Conservation (phyloP, 2,113 vertebrate genomes). For the Cryptomyrus ogoouensis region DNA sequence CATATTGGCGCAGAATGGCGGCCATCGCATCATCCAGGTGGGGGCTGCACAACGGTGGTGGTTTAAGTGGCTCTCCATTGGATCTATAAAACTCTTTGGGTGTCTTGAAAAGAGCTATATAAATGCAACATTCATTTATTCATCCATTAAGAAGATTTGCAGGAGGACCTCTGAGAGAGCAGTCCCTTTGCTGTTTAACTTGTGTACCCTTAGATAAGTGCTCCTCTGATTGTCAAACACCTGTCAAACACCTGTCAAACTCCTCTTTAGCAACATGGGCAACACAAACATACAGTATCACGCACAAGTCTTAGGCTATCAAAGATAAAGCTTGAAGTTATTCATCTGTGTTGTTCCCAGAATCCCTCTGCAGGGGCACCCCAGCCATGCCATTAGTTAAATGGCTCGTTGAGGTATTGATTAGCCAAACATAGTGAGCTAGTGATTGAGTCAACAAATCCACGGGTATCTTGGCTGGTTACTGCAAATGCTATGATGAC, state of each 20-base stretch:
- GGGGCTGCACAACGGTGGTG: not conserved
- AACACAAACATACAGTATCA: not conserved
- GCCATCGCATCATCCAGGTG: not conserved
- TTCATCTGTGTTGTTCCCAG: not conserved
- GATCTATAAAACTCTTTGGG: not conserved
- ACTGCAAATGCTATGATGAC: not conserved
- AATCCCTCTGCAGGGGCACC: not conserved
- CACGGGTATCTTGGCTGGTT: not conserved
- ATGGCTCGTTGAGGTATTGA: not conserved
- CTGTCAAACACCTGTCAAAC: not conserved
- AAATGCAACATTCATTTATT: not conserved
- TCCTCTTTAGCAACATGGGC: not conserved
- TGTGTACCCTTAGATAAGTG: not conserved
- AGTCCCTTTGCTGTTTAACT: not conserved
- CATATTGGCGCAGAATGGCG: not conserved
- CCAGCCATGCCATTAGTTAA: not conserved
- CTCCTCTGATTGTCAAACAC: not conserved
- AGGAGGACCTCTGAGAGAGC: not conserved
- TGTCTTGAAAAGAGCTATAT: not conserved
- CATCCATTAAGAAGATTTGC: not conserved
- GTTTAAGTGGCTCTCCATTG: not conserved
- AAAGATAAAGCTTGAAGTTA: not conserved
- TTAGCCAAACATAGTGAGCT: not conserved
- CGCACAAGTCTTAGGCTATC: not conserved
- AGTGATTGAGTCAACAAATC: not conserved